A percentile compares a stretch with the other conserved stretches of the same genome.
Evolutionary conservation across 2,797 vertebrate genomes (phyloP).

Genomic region (Aphelocoma californica): DNA sequence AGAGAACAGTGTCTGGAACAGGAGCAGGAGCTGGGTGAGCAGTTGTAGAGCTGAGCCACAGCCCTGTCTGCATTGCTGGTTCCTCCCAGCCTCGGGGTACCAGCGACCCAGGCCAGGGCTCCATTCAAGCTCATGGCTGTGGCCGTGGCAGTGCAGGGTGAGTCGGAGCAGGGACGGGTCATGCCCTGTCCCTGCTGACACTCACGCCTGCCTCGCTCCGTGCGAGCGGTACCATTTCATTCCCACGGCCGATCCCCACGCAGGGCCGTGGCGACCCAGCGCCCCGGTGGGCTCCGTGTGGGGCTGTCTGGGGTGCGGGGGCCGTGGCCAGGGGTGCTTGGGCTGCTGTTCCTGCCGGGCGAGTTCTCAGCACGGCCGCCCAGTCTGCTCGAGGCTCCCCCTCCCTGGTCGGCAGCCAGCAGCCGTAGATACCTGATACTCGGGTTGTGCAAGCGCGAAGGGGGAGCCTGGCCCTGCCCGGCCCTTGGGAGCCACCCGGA

Average conservation of each 20-base stretch:
- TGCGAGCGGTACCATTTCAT: fast-evolving
- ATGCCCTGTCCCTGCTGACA: fast-evolving
- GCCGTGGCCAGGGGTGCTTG: not conserved
- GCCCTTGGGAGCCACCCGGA: conserved; percentile 64
- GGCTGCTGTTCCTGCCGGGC: conserved; percentile 49
- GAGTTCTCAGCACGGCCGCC: conserved; percentile 26
- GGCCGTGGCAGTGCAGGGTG: fast-evolving
- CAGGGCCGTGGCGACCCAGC: fast-evolving
- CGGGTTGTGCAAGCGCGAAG: conserved; percentile 64
- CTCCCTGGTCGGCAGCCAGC: conserved; percentile 63
- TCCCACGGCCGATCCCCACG: fast-evolving
- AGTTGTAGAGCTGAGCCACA: not conserved
- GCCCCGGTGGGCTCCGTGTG: not conserved
- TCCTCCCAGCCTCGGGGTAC: not conserved
- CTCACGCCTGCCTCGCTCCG: fast-evolving
- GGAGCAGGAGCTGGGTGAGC: not conserved
- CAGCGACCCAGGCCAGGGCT: not conserved
- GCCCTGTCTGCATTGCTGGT: fast-evolving
- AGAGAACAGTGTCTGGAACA: not conserved
- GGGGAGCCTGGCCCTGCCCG: conserved; percentile 66
- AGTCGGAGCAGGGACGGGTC: not conserved
- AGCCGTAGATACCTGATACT: conserved; percentile 64
- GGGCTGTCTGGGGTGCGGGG: not conserved
- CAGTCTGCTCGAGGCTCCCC: conserved; percentile 45
- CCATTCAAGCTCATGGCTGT: fast-evolving